These are phyloP conservation scores for Volucella inflata DNA, from an alignment of 2,888 invertebrate genomes.

Conservation along the genomic window DNA sequence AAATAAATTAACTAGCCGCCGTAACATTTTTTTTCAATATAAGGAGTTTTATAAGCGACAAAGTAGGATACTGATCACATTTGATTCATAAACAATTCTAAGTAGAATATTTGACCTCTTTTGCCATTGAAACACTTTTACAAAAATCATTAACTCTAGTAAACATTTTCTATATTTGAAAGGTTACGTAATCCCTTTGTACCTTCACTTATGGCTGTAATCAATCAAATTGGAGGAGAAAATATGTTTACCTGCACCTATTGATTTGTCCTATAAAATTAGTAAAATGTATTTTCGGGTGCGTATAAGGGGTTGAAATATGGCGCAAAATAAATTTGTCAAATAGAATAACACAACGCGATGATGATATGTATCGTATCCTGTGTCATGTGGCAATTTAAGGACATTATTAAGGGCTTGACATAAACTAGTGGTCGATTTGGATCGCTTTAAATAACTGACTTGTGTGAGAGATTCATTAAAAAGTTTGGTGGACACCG, in stretches of 20 bases:
- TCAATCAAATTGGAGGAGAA: conserved; percentile 33
- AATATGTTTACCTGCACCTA: background rate
- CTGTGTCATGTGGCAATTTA: background rate
- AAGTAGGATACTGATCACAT: too few species aligned
- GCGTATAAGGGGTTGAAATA: conserved; percentile 13
- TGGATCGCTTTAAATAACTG: too few species aligned
- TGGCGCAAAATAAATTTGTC: background rate
- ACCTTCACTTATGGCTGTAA: conserved; percentile 2
- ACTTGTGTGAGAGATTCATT: too few species aligned
- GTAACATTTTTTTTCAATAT: conserved; percentile 16
- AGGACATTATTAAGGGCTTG: background rate
- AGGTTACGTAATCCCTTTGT: conserved; percentile 15
- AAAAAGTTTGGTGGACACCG: too few species aligned
- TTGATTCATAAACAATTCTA: too few species aligned
- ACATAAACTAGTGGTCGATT: too few species aligned
- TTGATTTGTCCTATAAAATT: conserved; percentile 37
- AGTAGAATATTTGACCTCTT: too few species aligned
- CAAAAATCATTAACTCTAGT: too few species aligned
- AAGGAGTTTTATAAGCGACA: too few species aligned
- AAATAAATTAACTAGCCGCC: conserved; percentile 12
- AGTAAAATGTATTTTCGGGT: conserved; percentile 26
- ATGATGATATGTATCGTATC: background rate
- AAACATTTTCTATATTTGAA: background rate
- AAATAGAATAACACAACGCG: too few species aligned
- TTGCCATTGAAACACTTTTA: too few species aligned